Conservation (phyloP, 2,888 invertebrate species). For the Petrolisthes manimaculis region DNA sequence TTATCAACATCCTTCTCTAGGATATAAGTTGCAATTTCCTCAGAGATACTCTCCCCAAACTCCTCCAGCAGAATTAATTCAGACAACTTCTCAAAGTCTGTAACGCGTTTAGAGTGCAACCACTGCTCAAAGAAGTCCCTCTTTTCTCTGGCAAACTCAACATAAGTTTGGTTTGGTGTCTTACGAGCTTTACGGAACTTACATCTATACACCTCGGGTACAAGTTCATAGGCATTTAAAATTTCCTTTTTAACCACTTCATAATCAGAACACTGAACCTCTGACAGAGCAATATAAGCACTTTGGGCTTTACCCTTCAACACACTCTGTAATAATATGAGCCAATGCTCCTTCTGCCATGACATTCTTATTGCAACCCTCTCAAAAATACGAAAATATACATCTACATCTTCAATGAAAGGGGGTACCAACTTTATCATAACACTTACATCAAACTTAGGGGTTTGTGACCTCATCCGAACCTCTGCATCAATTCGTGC, state of each 20-base stretch:
- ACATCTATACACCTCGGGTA: background rate
- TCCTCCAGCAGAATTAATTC: slow-evolving; percentile 3
- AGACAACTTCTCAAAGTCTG: background rate
- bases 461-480: background rate
- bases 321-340: background rate
- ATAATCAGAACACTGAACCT: background rate
- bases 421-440: background rate
- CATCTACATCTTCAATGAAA: background rate
- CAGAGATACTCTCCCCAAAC: background rate
- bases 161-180: background rate
- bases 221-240: background rate
- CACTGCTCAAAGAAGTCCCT: slow-evolving; percentile 6
- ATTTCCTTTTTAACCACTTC: background rate
- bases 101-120: background rate
- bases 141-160: background rate
- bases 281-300: background rate
- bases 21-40: background rate
- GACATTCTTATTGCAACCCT: background rate
- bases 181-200: background rate
- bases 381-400: slow-evolving; percentile 4
- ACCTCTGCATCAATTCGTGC: background rate
- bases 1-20: slow-evolving; percentile 4
- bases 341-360: background rate
- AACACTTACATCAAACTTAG: background rate
- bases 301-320: background rate